Conservation (phyloP, 1,140 invertebrate genomes). For the Temnothorax longispinosus region DNA sequence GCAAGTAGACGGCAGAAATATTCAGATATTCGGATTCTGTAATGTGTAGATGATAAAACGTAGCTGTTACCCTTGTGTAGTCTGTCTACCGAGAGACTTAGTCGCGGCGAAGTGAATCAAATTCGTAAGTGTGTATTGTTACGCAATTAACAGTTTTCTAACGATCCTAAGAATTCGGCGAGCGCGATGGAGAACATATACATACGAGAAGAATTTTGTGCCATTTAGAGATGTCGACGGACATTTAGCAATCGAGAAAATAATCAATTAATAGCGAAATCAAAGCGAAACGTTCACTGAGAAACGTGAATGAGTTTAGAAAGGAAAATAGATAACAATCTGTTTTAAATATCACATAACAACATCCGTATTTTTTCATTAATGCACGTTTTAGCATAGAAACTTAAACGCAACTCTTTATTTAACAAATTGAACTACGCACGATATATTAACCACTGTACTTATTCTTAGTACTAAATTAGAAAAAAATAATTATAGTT, state of each 20-base stretch:
- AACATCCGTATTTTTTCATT: conserved; percentile 1
- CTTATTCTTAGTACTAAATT: conserved; percentile 10
- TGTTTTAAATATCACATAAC: neutral
- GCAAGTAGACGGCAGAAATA: conserved; percentile 24
- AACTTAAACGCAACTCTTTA: neutral
- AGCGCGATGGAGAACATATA: neutral
- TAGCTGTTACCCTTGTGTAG: conserved; percentile 29
- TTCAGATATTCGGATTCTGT: conserved; percentile 39
- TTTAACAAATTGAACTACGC: neutral
- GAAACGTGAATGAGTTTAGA: neutral
- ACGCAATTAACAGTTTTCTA: conserved; percentile 23
- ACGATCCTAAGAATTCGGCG: neutral
- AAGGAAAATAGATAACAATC: neutral
- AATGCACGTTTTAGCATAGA: neutral
- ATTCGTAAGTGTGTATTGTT: conserved; percentile 21
- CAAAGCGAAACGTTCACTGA: conserved; percentile 25
- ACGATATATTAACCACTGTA: too few species aligned
- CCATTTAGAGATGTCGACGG: neutral
- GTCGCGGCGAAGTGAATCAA: conserved; percentile 36
- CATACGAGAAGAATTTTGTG: neutral
- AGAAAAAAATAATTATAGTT: neutral
- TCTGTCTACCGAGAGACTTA: conserved; percentile 34
- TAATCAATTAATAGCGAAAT: conserved; percentile 43
- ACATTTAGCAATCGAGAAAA: neutral
- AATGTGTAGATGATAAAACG: conserved; percentile 43